These are phyloP conservation scores for Marisa cornuarietis DNA, from an alignment of 1,140 invertebrate genomes.

Conservation along the genomic window DNA sequence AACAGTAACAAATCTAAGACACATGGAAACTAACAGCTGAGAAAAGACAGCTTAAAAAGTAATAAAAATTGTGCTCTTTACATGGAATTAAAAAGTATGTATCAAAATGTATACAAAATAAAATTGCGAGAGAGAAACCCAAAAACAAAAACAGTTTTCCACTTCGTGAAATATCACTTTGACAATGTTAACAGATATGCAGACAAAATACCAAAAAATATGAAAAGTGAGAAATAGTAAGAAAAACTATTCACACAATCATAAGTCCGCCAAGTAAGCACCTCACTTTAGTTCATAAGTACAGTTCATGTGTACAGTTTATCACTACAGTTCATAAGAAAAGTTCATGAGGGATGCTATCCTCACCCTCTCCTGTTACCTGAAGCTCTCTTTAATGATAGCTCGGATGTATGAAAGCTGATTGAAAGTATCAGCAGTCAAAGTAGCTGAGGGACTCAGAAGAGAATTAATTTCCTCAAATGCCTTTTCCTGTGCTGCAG, in stretches of 20 bases:
- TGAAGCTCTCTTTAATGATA: conserved; percentile 68
- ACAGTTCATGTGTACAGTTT: too few relatives aligned
- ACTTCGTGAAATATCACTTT: not conserved
- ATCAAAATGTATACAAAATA: not conserved
- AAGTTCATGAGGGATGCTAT: too few relatives aligned
- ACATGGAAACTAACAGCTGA: not conserved
- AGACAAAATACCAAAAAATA: not conserved
- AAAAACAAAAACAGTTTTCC: not conserved
- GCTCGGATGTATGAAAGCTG: conserved; percentile 81
- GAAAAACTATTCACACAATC: too few relatives aligned
- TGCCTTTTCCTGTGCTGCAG: conserved; percentile 77
- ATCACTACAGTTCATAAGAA: too few relatives aligned
- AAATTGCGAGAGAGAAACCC: not conserved
- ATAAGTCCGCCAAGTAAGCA: not conserved
- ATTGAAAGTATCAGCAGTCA: conserved; percentile 76
- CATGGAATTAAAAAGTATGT: not conserved
- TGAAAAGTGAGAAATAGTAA: not conserved
- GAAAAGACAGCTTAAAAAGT: not conserved
- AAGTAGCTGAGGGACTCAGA: conserved; percentile 64
- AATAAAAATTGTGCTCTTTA: not conserved
- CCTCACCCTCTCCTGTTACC: not conserved
- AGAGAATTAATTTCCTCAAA: conserved; percentile 79
- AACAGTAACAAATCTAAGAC: conserved; percentile 36
- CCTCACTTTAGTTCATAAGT: not conserved
- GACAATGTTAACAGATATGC: conserved; percentile 5